These are phyloP conservation scores for Idaea dimidiata DNA, from an alignment of 2,888 invertebrate species.

Conservation along the genomic window DNA sequence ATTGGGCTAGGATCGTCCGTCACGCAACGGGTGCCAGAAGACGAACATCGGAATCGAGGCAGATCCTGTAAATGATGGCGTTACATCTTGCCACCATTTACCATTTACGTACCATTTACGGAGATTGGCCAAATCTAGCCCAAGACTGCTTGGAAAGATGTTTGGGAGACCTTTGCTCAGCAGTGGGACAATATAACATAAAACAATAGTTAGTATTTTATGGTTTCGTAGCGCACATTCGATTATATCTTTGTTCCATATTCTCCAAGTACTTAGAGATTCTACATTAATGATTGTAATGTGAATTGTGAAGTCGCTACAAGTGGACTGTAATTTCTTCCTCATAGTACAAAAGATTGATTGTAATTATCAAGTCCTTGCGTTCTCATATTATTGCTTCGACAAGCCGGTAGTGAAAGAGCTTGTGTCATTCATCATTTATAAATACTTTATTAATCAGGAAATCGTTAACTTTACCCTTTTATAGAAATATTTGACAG, in stretches of 20 bases:
- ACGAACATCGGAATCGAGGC: too few species aligned
- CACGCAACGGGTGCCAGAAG: too few species aligned
- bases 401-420: background rate
- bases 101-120: too few species aligned
- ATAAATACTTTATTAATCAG: background rate
- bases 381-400: background rate
- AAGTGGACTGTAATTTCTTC: slow-evolving; percentile 1
- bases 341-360: slow-evolving; percentile 1
- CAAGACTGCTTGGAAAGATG: too few species aligned
- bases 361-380: background rate
- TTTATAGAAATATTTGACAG: background rate
- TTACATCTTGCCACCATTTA: too few species aligned
- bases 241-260: background rate
- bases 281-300: background rate
- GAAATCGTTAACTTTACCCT: background rate
- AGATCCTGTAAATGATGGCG: too few species aligned
- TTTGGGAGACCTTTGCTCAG: too few species aligned
- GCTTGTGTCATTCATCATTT: background rate
- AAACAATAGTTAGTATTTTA: too few species aligned
- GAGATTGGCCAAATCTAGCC: too few species aligned
- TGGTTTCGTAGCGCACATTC: too few species aligned
- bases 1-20: too few species aligned
- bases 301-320: background rate
- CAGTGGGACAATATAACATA: too few species aligned
- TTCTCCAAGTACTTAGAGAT: background rate